Evolutionary conservation across 2,888 invertebrate species (phyloP).

Genomic region (Drosophila neotestacea): DNA sequence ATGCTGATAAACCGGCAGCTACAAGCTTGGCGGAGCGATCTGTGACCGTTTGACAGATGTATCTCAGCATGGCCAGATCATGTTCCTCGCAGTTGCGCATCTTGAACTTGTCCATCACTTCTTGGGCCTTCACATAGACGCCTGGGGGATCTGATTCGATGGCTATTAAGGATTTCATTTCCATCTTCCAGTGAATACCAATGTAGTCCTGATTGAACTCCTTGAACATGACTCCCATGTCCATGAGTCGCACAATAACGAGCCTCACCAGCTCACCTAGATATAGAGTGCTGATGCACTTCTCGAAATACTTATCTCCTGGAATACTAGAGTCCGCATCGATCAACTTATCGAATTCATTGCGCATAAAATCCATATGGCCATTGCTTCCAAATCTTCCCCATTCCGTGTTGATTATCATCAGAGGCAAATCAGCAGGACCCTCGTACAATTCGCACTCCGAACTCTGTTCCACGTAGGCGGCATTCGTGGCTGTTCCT

Average conservation of each 20-base stretch:
- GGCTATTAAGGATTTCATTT: slow-evolving; percentile 98
- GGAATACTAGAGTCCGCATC: slow-evolving; percentile 92
- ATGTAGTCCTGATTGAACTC: slow-evolving; percentile 44
- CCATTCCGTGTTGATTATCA: slow-evolving; percentile 97
- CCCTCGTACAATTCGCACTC: slow-evolving; percentile 92
- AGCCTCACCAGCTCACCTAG: slow-evolving; percentile 96
- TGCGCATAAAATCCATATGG: slow-evolving; percentile 92
- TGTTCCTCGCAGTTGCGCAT: slow-evolving; percentile 89
- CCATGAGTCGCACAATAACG: slow-evolving; percentile 91
- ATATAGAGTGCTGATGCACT: slow-evolving; percentile 94
- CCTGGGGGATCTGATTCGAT: slow-evolving; percentile 94
- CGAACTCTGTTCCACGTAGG: slow-evolving; percentile 91
- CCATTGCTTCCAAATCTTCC: slow-evolving; percentile 97
- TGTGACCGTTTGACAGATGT: slow-evolving; percentile 94
- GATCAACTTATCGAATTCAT: slow-evolving; percentile 92
- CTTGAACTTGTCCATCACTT: slow-evolving; percentile 92
- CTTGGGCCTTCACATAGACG: slow-evolving; percentile 91
- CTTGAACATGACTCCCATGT: slow-evolving; percentile 86
- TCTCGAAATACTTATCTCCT: slow-evolving; percentile 93
- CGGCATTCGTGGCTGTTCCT: slow-evolving; percentile 97
- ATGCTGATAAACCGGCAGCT: slow-evolving; percentile 91
- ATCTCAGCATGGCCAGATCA: slow-evolving; percentile 95
- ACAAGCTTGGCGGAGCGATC: slow-evolving; percentile 96
- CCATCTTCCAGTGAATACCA: slow-evolving; percentile 88
- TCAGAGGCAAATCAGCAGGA: slow-evolving; percentile 67